Evolutionary conservation across 2,797 vertebrate genomes (phyloP).

Genomic region (Cheirogaleus major): DNA sequence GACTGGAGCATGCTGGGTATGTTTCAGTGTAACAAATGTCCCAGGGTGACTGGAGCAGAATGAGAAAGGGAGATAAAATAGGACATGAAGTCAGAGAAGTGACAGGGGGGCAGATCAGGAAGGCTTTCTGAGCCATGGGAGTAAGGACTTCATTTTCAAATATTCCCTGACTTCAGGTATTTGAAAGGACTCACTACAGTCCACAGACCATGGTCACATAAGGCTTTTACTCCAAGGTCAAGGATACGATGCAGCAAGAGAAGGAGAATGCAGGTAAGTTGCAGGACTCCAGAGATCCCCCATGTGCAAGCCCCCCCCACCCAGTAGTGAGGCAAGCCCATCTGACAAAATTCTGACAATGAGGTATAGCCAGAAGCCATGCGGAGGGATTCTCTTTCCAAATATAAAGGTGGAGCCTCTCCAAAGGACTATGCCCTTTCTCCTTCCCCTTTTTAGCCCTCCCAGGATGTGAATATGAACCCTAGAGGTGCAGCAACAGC

Average conservation of each 20-base stretch:
- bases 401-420: background rate
- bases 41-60: background rate
- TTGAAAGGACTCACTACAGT: background rate
- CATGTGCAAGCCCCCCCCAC: background rate
- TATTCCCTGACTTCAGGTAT: background rate
- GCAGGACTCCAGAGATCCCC: background rate
- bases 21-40: background rate
- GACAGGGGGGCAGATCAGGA: background rate
- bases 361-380: background rate
- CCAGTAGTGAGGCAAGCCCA: background rate
- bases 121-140: background rate
- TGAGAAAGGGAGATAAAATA: background rate
- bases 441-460: background rate
- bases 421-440: background rate
- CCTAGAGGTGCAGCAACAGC: background rate
- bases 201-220: background rate
- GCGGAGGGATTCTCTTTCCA: background rate
- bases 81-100: background rate
- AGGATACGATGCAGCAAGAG: background rate
- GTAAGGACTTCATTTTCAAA: slow-evolving; percentile 9
- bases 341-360: background rate
- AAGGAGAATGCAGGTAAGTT: background rate
- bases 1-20: background rate
- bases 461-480: background rate
- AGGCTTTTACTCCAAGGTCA: background rate